Base-by-base conservation (phyloP, 1,140 invertebrate genomes). In the Rhyzopertha dominica region DNA sequence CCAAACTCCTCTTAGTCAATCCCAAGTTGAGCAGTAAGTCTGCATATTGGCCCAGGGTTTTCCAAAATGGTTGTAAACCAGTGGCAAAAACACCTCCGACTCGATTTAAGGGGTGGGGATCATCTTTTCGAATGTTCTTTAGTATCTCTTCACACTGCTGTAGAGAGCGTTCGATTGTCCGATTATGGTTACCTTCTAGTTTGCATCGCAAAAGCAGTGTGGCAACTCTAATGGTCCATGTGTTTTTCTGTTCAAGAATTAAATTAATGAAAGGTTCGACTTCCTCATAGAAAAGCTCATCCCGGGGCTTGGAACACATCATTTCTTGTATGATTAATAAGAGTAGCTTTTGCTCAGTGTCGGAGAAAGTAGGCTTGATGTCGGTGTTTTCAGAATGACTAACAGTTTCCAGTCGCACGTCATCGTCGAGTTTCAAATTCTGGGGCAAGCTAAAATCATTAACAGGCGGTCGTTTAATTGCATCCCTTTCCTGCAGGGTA, bases 121-220 rank as follows among this genome's bases (percentile, higher is more conserved):
- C 63, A 29, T 56, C 36, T 26, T 65, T 58, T 26, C 66, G 68
- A 12, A 78, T 65, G 51, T 75, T 69, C 29, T 82, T 80, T 9
- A 90, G 74, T 23, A 93, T 73, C 60, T 82, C 78, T 71, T 94
- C 86, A 49, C 86, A 74, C 70, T 98, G 95, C 61, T 79, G 77
- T 76, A 96, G 80, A 7, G 90, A 81, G 36, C 93, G 69, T 59
- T 95, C 90, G 8, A 95, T 78, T 0, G 86, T 87, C 46, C 91
- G 75, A 25, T 81, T 79, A 52, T 85, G 81, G 25, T 74, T 73
- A 0, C 75, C 75, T 69, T 98, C 91, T 12, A 92, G 62, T 38
- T 77, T 71, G 47, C 86, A 89, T 28, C 92, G 79, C 18, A 84
- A 67, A 7, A 83, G 70, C 1, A 95, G 60, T 2, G 84, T 74